phyloP scores from a whole-genome alignment of 2,113 vertebrate genomes.

The Zosterops japonicus region DNA sequence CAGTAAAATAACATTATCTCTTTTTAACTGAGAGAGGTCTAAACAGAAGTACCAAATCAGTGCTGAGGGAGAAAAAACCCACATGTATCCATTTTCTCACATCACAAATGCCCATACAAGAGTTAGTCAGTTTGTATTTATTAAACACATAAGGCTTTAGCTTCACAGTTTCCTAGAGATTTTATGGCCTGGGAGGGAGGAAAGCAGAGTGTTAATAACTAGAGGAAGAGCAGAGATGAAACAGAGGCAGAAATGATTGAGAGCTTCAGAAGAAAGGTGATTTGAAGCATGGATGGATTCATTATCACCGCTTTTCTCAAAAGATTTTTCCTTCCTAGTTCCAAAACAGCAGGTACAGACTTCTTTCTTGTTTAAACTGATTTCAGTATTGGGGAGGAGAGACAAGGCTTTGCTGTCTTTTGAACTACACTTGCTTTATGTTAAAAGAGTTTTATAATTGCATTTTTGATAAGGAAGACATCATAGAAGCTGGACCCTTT shows the following conservation, averaged over 20 bases:
- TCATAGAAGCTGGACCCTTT: neutral
- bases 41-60: neutral
- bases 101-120: neutral
- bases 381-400: neutral
- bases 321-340: neutral
- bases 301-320: neutral
- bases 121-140: neutral
- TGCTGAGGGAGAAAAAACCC: neutral
- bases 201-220: neutral
- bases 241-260: neutral
- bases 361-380: neutral
- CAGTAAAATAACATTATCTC: neutral
- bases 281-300: neutral
- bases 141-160: neutral
- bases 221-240: neutral
- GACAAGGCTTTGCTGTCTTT: neutral
- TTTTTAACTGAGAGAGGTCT: neutral
- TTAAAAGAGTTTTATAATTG: neutral
- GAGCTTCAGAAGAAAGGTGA: neutral
- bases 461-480: neutral
- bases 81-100: rapidly evolving
- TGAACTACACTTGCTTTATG: neutral
- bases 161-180: neutral
- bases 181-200: neutral
- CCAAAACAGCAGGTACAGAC: neutral